These are phyloP conservation scores for Gymnothorax javanicus DNA, from an alignment of 2,797 vertebrate genomes.

Conservation along the genomic window DNA sequence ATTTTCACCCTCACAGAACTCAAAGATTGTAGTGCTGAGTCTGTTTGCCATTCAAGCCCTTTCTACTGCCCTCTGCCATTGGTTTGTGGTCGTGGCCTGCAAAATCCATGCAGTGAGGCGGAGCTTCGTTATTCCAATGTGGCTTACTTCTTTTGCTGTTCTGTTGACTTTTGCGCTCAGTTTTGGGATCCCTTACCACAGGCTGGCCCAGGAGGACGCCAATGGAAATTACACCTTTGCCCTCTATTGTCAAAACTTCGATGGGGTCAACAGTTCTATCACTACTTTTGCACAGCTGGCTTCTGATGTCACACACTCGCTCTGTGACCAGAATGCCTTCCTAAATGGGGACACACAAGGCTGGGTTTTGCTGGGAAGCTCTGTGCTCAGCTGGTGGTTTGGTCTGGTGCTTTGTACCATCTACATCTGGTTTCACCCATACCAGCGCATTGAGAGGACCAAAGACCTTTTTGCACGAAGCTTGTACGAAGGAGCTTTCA, in stretches of 20 bases:
- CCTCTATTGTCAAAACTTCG: conserved; percentile 47
- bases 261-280: conserved; percentile 13
- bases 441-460: conserved; percentile 65
- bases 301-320: conserved; percentile 54
- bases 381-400: conserved; percentile 57
- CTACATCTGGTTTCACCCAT: conserved; percentile 56
- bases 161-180: conserved; percentile 55
- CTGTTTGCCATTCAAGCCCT: conserved; percentile 63
- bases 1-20: conserved; percentile 32
- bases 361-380: conserved; percentile 50
- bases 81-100: conserved; percentile 67
- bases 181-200: conserved; percentile 41
- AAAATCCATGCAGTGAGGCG: conserved; percentile 71
- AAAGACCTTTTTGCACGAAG: conserved; percentile 63
- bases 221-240: conserved; percentile 42
- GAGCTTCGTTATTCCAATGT: conserved; percentile 67
- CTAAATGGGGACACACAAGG: conserved; percentile 16
- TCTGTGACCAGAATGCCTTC: conserved; percentile 54
- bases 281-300: conserved; percentile 47
- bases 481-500: conserved; percentile 64
- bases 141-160: conserved; percentile 60
- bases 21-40: conserved; percentile 46
- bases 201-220: conserved; percentile 29
- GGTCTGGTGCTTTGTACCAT: conserved; percentile 61
- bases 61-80: conserved; percentile 68